Conservation (phyloP, 2,113 vertebrate species). For the Amphilophus citrinellus region DNA sequence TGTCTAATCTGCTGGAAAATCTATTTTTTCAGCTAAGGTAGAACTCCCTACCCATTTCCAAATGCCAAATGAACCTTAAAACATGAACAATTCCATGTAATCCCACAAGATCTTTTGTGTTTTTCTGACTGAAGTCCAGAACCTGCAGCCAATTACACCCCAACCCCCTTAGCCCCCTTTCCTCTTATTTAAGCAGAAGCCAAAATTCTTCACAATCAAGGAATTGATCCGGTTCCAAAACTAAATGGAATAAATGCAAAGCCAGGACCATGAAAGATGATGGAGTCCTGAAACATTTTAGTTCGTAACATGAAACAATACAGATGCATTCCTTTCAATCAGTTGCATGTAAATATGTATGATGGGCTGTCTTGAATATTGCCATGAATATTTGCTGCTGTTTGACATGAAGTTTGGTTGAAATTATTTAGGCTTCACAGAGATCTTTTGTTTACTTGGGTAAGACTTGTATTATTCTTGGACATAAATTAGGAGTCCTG, state of each 20-base stretch:
- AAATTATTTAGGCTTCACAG: neutral
- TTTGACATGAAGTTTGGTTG: neutral
- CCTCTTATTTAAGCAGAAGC: slow-evolving; percentile 16
- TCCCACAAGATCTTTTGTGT: slow-evolving; percentile 11
- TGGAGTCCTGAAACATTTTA: slow-evolving; percentile 37
- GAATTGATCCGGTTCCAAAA: slow-evolving; percentile 49
- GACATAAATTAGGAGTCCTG: neutral
- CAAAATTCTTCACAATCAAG: slow-evolving; percentile 71
- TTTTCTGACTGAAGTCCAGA: slow-evolving; percentile 43
- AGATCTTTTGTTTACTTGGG: neutral
- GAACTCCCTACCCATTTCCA: neutral
- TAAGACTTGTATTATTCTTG: neutral
- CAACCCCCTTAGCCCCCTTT: neutral
- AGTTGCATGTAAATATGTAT: slow-evolving; percentile 51
- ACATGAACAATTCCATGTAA: slow-evolving; percentile 41
- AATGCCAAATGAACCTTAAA: slow-evolving; percentile 45
- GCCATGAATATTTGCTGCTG: neutral
- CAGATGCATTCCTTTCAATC: slow-evolving; percentile 44
- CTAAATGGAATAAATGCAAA: slow-evolving; percentile 47
- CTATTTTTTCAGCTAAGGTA: neutral
- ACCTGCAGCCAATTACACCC: slow-evolving; percentile 67
- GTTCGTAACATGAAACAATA: slow-evolving; percentile 47
- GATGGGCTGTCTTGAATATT: neutral
- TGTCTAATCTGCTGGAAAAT: slow-evolving; percentile 45
- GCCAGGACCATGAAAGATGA: slow-evolving; percentile 56